phyloP scores from a whole-genome alignment of 1,140 invertebrate genomes.

The Calephelis virginiensis region DNA sequence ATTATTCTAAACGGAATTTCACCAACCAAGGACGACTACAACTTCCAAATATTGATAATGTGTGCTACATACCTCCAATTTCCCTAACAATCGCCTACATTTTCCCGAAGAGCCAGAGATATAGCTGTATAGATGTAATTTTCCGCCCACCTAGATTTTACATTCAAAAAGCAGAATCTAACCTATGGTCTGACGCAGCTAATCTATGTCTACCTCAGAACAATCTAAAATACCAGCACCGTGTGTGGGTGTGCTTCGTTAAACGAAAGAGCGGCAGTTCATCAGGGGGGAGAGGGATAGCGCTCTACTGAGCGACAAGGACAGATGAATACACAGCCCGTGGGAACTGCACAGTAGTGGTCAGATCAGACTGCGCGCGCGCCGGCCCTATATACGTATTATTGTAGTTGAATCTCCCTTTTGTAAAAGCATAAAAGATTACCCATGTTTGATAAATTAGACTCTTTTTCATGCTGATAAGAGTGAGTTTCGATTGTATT shows the following conservation, averaged over 20 bases:
- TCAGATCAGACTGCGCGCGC: constrained; percentile 75
- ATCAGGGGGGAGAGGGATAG: constrained; percentile 56
- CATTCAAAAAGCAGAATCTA: constrained; percentile 42
- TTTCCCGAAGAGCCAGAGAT: neutral
- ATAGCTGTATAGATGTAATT: constrained; percentile 12
- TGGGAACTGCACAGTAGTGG: constrained; percentile 80
- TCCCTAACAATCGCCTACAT: neutral
- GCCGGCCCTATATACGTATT: constrained; percentile 74
- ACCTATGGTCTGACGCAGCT: constrained; percentile 59
- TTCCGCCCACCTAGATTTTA: constrained; percentile 22
- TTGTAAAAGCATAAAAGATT: constrained; percentile 54
- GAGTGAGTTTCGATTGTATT: constrained; percentile 39
- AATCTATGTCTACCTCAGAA: constrained; percentile 68
- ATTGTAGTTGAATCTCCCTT: constrained; percentile 61
- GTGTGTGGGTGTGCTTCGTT: constrained; percentile 76
- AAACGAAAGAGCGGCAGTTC: constrained; percentile 73
- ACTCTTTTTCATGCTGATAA: constrained; percentile 39
- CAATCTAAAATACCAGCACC: constrained; percentile 73
- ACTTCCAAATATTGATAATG: no score
- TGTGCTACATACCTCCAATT: no score
- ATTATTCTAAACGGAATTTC: no score
- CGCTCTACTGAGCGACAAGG: constrained; percentile 48
- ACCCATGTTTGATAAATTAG: constrained; percentile 7
- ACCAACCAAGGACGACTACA: no score
- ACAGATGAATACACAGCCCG: constrained; percentile 57